Percentiles rank a stretch among this genome's conserved stretches.
phyloP scores from a whole-genome alignment of 2,113 vertebrate species.

The Varanus salvator region DNA sequence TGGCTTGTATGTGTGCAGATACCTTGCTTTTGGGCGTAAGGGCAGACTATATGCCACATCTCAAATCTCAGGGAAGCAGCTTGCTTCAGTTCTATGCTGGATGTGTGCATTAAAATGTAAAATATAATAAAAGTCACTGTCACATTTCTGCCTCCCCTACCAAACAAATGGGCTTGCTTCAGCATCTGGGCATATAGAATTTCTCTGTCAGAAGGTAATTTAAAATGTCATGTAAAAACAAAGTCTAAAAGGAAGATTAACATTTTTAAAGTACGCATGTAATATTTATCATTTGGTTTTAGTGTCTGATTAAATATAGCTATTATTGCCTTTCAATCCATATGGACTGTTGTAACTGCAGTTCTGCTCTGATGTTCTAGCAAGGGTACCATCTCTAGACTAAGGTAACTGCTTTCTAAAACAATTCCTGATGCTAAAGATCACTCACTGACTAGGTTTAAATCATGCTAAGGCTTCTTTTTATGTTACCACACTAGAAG shows the following conservation, averaged over 20 bases:
- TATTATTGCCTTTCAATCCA: constrained; percentile 4
- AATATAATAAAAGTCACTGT: constrained; percentile 65
- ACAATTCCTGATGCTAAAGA: constrained; percentile 8
- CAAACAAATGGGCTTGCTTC: constrained; percentile 24
- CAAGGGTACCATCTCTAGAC: neutral
- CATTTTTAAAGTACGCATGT: constrained; percentile 51
- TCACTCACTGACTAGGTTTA: constrained; percentile 12
- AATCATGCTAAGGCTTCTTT: neutral
- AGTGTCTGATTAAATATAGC: constrained; percentile 47
- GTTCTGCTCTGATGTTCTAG: neutral
- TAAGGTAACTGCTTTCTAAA: neutral
- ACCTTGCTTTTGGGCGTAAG: constrained; percentile 70
- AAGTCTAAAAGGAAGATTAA: constrained; percentile 57
- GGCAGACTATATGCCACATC: constrained; percentile 66
- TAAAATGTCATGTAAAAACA: constrained; percentile 64
- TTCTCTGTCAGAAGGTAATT: constrained; percentile 60
- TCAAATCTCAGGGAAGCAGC: constrained; percentile 67
- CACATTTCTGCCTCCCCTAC: constrained; percentile 49
- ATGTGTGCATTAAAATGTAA: constrained; percentile 69
- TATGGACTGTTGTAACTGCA: neutral
- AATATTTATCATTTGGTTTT: constrained; percentile 42
- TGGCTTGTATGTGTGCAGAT: constrained; percentile 67
- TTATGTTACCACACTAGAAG: constrained; percentile 25
- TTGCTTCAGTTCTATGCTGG: constrained; percentile 61
- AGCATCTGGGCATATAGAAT: constrained; percentile 5